Base-by-base conservation (phyloP, 2,797 vertebrate species). In the Taenioides sp. region DNA sequence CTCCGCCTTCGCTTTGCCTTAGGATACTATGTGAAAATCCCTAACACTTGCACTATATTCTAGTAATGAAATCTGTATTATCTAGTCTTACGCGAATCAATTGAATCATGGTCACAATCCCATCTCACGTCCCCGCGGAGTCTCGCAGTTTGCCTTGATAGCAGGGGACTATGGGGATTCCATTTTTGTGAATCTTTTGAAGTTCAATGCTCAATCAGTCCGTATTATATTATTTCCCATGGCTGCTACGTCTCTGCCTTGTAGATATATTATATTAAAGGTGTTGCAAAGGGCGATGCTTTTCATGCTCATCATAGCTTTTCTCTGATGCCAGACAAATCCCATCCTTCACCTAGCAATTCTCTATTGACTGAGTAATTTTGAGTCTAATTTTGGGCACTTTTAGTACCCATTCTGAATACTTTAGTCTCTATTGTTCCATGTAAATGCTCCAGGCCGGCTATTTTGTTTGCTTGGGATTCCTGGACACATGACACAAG, bases 401-500 rank as follows among this genome's bases (percentile, higher is more conserved):
- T 65, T n/a, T n/a, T 47, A 5, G n/a, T 23, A 6, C 22, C 18
- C 22, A 23, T 25, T 65, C 18, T 47, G 62, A 65, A 4, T 23
- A 17, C 43, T 27, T 4, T 43, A 5, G 31, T 57, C 54, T 20
- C 57, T 17, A 63, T 76, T 74, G 37, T 67, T 22, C 69, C 76
- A 74, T 50, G 18, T 16, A n/a, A 40, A 69, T 55, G 69, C 71
- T 64, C 54, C 43, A 65, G 80, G 77, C 73, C 71, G 58, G 7
- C 11, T 37, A 11, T 12, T 12, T 75, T 27, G 7, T 64, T 63
- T 25, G 63, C 83, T 73, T 58, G 27, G 79, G 73, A 85, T 78
- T 84, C 74, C 73, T 67, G 74, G 79, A 80, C 82, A 76, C 84
- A 85, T 70, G 78, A 81, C 69, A 57, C 71, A 72, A 28, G 61